phyloP scores from a whole-genome alignment of 1,140 invertebrate species.

The Scaptomyza pallida region DNA sequence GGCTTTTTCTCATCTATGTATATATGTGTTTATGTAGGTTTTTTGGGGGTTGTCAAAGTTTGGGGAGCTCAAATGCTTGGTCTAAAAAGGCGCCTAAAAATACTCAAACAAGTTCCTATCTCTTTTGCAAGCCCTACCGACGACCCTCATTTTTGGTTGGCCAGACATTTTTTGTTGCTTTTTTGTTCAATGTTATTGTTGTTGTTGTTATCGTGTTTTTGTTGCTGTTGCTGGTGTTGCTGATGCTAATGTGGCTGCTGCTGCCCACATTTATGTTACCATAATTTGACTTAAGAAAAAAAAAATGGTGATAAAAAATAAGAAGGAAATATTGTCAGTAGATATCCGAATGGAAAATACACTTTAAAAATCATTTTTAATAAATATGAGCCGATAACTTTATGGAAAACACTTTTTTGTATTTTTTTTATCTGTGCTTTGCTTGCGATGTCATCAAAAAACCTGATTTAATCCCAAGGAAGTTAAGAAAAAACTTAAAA shows the following conservation, averaged over 20 bases:
- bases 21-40: background rate
- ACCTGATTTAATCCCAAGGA: too few relatives aligned
- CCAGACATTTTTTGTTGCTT: conserved; percentile 49
- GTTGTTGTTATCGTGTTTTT: conserved; percentile 54
- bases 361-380: background rate
- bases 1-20: conserved; percentile 39
- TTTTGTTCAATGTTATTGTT: conserved; percentile 43
- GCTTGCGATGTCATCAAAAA: too few relatives aligned
- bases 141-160: conserved; percentile 78
- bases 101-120: conserved; percentile 73
- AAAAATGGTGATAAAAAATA: conserved; percentile 37
- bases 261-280: conserved; percentile 79
- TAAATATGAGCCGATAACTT: too few relatives aligned
- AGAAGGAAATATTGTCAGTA: background rate
- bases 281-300: conserved; percentile 75
- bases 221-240: conserved; percentile 51
- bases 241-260: conserved; percentile 52
- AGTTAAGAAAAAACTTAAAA: too few relatives aligned
- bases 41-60: conserved; percentile 31
- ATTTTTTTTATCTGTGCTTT: too few relatives aligned
- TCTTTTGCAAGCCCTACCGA: conserved; percentile 26
- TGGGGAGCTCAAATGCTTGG: conserved; percentile 19
- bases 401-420: too few relatives aligned
- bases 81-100: conserved; percentile 74
- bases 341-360: conserved; percentile 4